phyloP scores from a whole-genome alignment of 1,140 invertebrate species.

The Neotoxoptera formosana region DNA sequence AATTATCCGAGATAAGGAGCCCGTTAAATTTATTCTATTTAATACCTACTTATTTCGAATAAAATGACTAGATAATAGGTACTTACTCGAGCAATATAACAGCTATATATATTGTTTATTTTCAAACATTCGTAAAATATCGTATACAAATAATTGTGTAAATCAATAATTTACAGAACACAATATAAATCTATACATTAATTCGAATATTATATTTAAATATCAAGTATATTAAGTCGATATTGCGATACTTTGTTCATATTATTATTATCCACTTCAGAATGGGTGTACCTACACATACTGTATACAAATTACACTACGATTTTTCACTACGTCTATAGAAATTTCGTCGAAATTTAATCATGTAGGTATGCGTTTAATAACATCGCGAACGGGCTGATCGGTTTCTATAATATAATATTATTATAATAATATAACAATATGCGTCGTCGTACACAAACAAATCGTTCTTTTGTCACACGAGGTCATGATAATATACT shows the following conservation, averaged over 20 bases:
- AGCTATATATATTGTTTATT: background rate
- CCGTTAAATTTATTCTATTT: background rate
- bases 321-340: background rate
- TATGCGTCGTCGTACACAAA: background rate
- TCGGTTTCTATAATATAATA: background rate
- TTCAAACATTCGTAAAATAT: background rate
- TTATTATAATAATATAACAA: no score
- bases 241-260: no score
- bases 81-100: background rate
- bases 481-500: background rate
- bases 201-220: no score
- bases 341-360: background rate
- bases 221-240: no score
- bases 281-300: no score
- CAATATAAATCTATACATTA: no score
- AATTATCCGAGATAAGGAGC: background rate
- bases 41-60: background rate
- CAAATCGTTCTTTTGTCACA: constrained; percentile 7
- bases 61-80: background rate
- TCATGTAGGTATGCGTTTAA: background rate
- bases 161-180: background rate
- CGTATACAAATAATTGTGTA: background rate
- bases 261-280: background rate
- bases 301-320: background rate
- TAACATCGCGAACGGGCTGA: background rate